A percentile compares a stretch with the other conserved stretches of the same genome.
Conservation (phyloP, 1,140 invertebrate genomes). For the Lutraria rhynchaena region DNA sequence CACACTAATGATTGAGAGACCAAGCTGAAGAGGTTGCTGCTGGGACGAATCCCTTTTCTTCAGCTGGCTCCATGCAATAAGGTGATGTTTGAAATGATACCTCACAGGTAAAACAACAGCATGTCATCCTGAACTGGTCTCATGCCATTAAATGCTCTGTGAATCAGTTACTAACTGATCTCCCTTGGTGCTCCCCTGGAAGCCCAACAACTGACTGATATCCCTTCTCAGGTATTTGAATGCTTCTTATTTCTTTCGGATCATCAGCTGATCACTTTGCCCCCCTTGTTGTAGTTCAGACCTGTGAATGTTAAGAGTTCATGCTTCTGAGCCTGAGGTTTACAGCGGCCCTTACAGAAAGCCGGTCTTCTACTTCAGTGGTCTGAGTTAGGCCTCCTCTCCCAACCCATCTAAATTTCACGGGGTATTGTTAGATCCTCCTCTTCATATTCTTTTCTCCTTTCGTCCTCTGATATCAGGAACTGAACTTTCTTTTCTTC, state of each 20-base stretch:
- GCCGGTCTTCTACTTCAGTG: background rate
- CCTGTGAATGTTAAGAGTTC: no score
- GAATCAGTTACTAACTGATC: background rate
- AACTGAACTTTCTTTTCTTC: background rate
- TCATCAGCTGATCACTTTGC: background rate
- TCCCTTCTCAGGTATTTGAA: background rate
- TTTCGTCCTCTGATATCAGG: background rate
- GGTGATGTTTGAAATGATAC: background rate
- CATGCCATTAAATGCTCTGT: no score
- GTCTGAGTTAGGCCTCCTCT: constrained; percentile 1
- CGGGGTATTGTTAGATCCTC: background rate
- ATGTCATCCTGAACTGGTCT: constrained; percentile 21
- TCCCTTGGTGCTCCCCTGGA: no score
- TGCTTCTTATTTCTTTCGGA: background rate
- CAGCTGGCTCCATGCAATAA: constrained; percentile 8
- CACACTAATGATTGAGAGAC: background rate
- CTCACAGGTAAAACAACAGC: background rate
- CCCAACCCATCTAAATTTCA: constrained; percentile 29
- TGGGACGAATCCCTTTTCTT: background rate
- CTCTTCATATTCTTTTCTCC: background rate
- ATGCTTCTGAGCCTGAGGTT: background rate
- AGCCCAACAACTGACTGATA: no score
- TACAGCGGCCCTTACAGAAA: background rate
- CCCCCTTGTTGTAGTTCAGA: no score
- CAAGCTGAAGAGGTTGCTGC: background rate